A percentile compares a stretch with the other conserved stretches of the same genome.
phyloP scores from a whole-genome alignment of 1,140 invertebrate species.

The Danaus plexippus region DNA sequence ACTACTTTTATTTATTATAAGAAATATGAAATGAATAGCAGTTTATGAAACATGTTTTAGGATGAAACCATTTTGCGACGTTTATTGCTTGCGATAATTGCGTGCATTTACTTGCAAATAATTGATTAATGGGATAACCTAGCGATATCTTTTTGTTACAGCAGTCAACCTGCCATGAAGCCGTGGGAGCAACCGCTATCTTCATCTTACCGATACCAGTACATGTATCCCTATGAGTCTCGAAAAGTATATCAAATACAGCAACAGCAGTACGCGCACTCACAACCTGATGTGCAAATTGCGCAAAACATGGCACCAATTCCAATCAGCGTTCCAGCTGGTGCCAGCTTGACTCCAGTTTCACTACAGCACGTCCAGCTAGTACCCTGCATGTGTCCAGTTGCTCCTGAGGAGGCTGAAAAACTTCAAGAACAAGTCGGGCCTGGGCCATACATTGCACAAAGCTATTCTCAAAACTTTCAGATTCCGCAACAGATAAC shows the following conservation, averaged over 20 bases:
- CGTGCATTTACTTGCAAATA: no score
- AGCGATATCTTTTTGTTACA: constrained; percentile 33
- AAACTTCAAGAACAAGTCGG: constrained; percentile 64
- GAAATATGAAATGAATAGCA: background rate
- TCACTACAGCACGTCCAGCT: constrained; percentile 70
- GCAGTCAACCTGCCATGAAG: constrained; percentile 41
- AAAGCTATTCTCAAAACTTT: constrained; percentile 47
- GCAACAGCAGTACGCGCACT: constrained; percentile 31
- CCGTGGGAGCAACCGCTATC: constrained; percentile 47
- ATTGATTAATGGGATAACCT: no score
- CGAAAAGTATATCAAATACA: constrained; percentile 57
- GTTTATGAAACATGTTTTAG: no score
- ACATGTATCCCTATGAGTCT: constrained; percentile 60
- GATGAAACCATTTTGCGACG: no score
- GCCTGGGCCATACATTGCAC: constrained; percentile 60
- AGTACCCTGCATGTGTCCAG: constrained; percentile 73
- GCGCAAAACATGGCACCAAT: constrained; percentile 58
- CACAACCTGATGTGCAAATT: constrained; percentile 42
- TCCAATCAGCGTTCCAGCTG: constrained; percentile 67
- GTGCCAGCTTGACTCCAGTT: constrained; percentile 65
- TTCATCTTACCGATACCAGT: constrained; percentile 59
- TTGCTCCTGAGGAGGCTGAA: constrained; percentile 66
- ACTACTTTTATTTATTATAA: constrained; percentile 1
- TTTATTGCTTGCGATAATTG: no score
- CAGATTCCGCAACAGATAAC: constrained; percentile 41